Conservation (phyloP, 1,140 invertebrate genomes). For the Heterodera carotae region DNA sequence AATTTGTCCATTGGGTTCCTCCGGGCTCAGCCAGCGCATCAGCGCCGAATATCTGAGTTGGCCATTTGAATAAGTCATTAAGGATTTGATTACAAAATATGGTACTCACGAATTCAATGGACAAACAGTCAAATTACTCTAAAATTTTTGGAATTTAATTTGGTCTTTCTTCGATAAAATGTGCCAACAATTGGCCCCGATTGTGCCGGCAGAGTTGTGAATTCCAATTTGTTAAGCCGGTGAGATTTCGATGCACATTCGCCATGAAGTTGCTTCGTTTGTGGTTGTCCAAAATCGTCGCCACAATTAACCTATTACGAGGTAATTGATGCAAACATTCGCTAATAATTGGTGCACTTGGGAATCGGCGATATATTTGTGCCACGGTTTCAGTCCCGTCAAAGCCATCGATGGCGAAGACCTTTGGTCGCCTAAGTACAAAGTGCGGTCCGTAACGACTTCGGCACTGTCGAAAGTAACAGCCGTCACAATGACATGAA, state of each 20-base stretch:
- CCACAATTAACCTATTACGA: slow-evolving; percentile 52
- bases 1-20: slow-evolving; percentile 56
- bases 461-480: slow-evolving; percentile 12
- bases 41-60: slow-evolving; percentile 56
- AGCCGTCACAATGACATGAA: slow-evolving; percentile 33
- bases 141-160: slow-evolving; percentile 41
- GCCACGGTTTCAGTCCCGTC: slow-evolving; percentile 52
- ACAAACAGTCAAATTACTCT: slow-evolving; percentile 47
- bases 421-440: slow-evolving; percentile 23
- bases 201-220: slow-evolving; percentile 9
- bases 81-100: neutral
- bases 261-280: slow-evolving; percentile 20
- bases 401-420: slow-evolving; percentile 34
- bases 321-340: slow-evolving; percentile 3
- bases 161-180: slow-evolving; percentile 37
- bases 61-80: neutral
- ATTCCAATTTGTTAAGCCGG: slow-evolving; percentile 29
- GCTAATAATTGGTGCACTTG: slow-evolving; percentile 32
- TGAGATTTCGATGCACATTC: slow-evolving; percentile 49
- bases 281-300: slow-evolving; percentile 8
- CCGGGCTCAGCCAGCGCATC: slow-evolving; percentile 53
- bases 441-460: slow-evolving; percentile 27
- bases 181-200: slow-evolving; percentile 20
- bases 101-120: slow-evolving; percentile 48
- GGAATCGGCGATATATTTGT: slow-evolving; percentile 57